Percentiles rank a stretch among this genome's conserved stretches.
Conservation (phyloP, 2,113 vertebrate genomes). For the Lagopus leucura region DNA sequence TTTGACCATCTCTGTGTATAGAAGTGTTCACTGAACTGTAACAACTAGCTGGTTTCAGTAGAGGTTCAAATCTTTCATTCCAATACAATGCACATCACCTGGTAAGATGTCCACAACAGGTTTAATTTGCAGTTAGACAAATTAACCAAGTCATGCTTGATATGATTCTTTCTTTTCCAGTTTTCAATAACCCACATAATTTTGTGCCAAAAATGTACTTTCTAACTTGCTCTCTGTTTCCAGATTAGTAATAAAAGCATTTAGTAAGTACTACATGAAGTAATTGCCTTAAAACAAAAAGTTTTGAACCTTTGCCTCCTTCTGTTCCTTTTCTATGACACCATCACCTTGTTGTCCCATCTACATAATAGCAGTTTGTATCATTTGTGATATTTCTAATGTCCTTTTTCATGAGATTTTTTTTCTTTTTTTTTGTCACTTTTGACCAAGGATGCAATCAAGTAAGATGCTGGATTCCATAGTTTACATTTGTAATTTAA, state of each 20-base stretch:
- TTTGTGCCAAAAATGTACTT: background rate
- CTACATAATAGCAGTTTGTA: background rate
- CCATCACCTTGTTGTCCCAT: background rate
- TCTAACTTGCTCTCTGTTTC: background rate
- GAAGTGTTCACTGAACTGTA: background rate
- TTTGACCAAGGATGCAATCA: background rate
- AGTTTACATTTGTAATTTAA: background rate
- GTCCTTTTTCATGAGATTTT: background rate
- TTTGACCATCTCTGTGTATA: background rate
- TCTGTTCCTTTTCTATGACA: background rate
- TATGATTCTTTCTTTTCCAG: background rate
- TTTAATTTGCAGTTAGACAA: conserved; percentile 12
- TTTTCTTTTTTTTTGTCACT: background rate
- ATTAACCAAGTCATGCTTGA: conserved; percentile 13
- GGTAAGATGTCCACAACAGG: background rate
- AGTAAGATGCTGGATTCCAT: background rate
- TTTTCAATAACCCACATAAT: background rate
- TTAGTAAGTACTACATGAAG: background rate
- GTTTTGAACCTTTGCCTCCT: background rate
- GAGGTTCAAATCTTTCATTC: conserved; percentile 11
- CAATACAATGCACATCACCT: background rate
- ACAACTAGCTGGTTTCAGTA: background rate
- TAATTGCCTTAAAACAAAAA: background rate
- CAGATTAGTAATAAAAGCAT: background rate
- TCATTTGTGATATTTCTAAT: background rate